Evolutionary conservation across 2,797 vertebrate species (phyloP), one percentile per base, ranked within the genome.

Genomic region (Chelonia mydas): DNA sequence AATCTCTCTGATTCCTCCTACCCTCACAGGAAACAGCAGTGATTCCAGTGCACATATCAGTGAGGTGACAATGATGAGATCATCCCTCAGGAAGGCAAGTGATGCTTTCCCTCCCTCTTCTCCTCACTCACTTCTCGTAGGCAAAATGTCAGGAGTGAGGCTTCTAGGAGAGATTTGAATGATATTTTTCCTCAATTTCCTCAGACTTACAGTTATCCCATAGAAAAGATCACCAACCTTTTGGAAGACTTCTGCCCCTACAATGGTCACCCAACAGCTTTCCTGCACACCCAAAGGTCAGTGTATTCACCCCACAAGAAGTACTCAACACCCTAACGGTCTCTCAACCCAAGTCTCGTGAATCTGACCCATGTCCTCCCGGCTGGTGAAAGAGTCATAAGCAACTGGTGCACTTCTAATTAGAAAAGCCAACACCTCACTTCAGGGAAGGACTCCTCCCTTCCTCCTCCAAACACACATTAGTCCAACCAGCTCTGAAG

Each of bases 81-180:
- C 55, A 83, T 1, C 51, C 0, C 0, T 5, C 19, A 7, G 61
- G 6, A 61, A 53, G 79, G 25, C 15, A 6, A 23, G 45, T 55
- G 5, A 6, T 25, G 81, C 10, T 50, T 80, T 27, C 81, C 79
- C 55, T 55, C 51, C 59, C 53, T 37, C 74, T 86, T 51, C 1
- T 15, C 23, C 81, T 84, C 91, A 19, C 47, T 94, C 28, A 41
- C 72, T 5, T 49, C 79, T 86, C 76, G 0, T 1, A 87, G 86
- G 77, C 51, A 19, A 65, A 82, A 79, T 57, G 81, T 51, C 89
- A 84, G 86, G 68, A 83, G 51, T 49, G 86, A 21, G 79, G 33
- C 21, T 61, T n/a, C 81, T 23, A 76, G 27, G 6, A 0, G 61
- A 13, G 25, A 33, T 61, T 33, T 61, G 6, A 61, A 61, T 31